Conservation (phyloP, 1,140 invertebrate genomes). For the Caerostris extrusa region DNA sequence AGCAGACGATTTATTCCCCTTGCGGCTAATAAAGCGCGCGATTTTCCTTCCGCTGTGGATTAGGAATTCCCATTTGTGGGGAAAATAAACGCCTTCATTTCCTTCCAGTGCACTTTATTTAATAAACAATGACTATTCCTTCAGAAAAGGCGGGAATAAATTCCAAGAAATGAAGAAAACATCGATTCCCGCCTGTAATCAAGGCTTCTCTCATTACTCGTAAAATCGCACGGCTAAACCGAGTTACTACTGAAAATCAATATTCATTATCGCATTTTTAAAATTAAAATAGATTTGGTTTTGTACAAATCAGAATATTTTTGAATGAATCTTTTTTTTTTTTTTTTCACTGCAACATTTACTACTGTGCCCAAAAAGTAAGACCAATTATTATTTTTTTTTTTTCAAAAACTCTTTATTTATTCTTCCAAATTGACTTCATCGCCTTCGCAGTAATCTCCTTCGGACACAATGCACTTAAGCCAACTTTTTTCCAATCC, state of each 20-base stretch:
- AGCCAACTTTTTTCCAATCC: too few relatives aligned
- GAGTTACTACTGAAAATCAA: slow-evolving; percentile 17
- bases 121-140: slow-evolving; percentile 74
- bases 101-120: slow-evolving; percentile 65
- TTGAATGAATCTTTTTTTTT: not conserved
- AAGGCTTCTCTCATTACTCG: slow-evolving; percentile 38
- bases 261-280: slow-evolving; percentile 67
- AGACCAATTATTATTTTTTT: too few relatives aligned
- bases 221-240: not conserved
- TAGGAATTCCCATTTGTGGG: slow-evolving; percentile 70
- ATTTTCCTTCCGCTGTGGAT: slow-evolving; percentile 61
- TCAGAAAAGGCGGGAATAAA: slow-evolving; percentile 68
- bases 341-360: not conserved
- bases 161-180: slow-evolving; percentile 69
- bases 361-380: not conserved
- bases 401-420: too few relatives aligned
- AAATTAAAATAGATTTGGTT: slow-evolving; percentile 69
- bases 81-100: slow-evolving; percentile 69
- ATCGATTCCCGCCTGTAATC: slow-evolving; percentile 66
- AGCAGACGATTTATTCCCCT: slow-evolving; percentile 25
- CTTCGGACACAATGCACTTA: too few relatives aligned
- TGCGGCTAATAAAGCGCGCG: slow-evolving; percentile 53
- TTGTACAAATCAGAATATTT: slow-evolving; percentile 48
- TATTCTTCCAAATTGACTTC: too few relatives aligned
- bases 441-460: too few relatives aligned